These are phyloP conservation scores for Drosophila navojoa DNA, from an alignment of 1,140 invertebrate species.

Conservation along the genomic window DNA sequence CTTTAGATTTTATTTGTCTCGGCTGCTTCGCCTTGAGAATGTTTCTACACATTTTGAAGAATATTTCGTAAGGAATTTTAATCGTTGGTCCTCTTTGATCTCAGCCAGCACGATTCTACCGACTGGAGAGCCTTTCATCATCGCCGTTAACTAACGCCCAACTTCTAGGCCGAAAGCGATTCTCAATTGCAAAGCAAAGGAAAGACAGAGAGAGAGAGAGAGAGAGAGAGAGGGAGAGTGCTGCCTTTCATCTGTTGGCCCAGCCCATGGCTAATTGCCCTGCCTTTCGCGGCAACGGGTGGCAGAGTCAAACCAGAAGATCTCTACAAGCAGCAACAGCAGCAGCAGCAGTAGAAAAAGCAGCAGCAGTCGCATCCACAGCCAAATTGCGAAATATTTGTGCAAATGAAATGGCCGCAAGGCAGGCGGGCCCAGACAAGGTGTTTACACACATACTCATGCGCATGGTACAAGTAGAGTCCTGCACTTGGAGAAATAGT, in stretches of 20 bases:
- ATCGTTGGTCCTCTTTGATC: constrained; percentile 51
- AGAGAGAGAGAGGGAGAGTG: background rate
- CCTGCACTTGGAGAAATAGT: background rate
- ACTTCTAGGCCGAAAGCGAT: constrained; percentile 28
- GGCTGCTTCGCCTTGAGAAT: constrained; percentile 18
- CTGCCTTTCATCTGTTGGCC: constrained; percentile 20
- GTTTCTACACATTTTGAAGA: constrained; percentile 30
- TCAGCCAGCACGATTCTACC: constrained; percentile 29
- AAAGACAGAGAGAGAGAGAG: constrained; percentile 5
- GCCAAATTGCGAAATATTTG: constrained; percentile 61
- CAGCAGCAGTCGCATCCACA: constrained; percentile 11
- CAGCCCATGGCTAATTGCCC: constrained; percentile 47
- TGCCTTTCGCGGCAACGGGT: constrained; percentile 7
- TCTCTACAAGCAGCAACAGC: constrained; percentile 22
- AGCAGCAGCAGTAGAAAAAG: constrained; percentile 12
- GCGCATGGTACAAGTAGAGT: constrained; percentile 10
- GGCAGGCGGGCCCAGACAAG: constrained; percentile 50
- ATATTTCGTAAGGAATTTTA: constrained; percentile 42
- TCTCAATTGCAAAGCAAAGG: background rate
- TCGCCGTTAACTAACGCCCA: constrained; percentile 24
- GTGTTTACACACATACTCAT: constrained; percentile 46
- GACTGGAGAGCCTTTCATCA: constrained; percentile 28
- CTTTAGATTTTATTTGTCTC: constrained; percentile 9
- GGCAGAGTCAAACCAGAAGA: constrained; percentile 24
- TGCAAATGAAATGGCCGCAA: constrained; percentile 56